Evolutionary conservation across 2,888 invertebrate species (phyloP).

Genomic region (Melanotus villosus): DNA sequence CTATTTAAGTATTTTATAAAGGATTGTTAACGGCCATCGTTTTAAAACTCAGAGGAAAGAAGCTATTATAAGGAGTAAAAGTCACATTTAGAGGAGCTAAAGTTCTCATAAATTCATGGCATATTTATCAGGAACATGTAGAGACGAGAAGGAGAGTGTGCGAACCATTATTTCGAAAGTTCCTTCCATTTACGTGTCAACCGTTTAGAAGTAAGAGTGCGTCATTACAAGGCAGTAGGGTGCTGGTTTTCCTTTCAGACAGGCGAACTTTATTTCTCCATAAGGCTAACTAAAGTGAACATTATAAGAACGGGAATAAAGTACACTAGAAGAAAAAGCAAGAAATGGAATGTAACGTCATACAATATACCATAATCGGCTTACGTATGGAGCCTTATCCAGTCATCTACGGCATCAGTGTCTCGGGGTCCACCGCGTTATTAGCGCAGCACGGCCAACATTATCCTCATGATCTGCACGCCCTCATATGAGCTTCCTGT

Average conservation of each 20-base stretch:
- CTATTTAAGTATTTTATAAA: too few relatives aligned
- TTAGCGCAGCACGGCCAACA: constrained; percentile 34
- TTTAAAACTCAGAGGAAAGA: too few relatives aligned
- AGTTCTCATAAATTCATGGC: too few relatives aligned
- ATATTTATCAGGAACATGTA: too few relatives aligned
- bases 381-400: constrained; percentile 40
- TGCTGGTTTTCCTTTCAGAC: not conserved
- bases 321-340: constrained; percentile 28
- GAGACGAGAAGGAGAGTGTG: too few relatives aligned
- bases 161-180: not conserved
- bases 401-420: constrained; percentile 35
- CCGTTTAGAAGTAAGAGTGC: not conserved
- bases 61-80: too few relatives aligned
- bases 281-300: constrained; percentile 27
- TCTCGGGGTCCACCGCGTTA: constrained; percentile 41
- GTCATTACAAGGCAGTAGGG: not conserved
- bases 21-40: too few relatives aligned
- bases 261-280: constrained; percentile 23
- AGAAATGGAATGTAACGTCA: constrained; percentile 39
- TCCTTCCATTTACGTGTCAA: not conserved
- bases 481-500: constrained; percentile 35
- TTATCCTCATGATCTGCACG: constrained; percentile 43
- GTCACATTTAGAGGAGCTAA: too few relatives aligned
- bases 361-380: constrained; percentile 43
- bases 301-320: constrained; percentile 23